phyloP scores from a whole-genome alignment of 2,888 invertebrate species.

The Scaptomyza cyrtandrae region DNA sequence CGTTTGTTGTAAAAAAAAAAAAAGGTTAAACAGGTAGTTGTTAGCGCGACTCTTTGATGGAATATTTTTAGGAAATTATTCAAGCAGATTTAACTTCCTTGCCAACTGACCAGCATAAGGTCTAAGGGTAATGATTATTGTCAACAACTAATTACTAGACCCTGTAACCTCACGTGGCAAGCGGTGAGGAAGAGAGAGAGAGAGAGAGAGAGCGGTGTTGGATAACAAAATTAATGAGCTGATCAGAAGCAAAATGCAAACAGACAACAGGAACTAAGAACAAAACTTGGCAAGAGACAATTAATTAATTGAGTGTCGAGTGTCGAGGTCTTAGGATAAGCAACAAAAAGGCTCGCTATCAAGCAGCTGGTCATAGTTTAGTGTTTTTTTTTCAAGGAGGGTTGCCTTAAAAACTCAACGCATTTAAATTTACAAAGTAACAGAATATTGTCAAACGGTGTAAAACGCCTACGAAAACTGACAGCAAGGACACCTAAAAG shows the following conservation, averaged over 20 bases:
- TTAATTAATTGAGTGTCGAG: conserved; percentile 74
- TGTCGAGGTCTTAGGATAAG: conserved; percentile 32
- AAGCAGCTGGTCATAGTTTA: no score
- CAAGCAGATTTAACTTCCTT: conserved; percentile 32
- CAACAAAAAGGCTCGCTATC: neutral
- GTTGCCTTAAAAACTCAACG: no score
- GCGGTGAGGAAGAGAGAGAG: no score
- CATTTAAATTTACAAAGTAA: conserved; percentile 49
- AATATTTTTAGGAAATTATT: neutral
- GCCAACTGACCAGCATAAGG: conserved; percentile 5
- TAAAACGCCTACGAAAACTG: conserved; percentile 37
- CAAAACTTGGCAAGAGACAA: conserved; percentile 36
- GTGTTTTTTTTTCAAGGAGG: no score
- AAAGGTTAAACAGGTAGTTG: conserved; percentile 8
- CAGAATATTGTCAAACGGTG: conserved; percentile 60
- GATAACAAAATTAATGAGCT: conserved; percentile 66
- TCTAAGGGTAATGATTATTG: conserved; percentile 6
- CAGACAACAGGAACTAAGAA: conserved; percentile 13
- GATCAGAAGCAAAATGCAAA: conserved; percentile 30
- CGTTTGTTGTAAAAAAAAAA: conserved; percentile 1
- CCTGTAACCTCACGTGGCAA: conserved; percentile 57
- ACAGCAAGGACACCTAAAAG: conserved; percentile 2
- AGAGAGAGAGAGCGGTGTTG: neutral
- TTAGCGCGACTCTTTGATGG: conserved; percentile 26
- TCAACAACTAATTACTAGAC: conserved; percentile 46